Evolutionary conservation across 2,888 invertebrate genomes (phyloP).

Genomic region (Coecobrya sp.): DNA sequence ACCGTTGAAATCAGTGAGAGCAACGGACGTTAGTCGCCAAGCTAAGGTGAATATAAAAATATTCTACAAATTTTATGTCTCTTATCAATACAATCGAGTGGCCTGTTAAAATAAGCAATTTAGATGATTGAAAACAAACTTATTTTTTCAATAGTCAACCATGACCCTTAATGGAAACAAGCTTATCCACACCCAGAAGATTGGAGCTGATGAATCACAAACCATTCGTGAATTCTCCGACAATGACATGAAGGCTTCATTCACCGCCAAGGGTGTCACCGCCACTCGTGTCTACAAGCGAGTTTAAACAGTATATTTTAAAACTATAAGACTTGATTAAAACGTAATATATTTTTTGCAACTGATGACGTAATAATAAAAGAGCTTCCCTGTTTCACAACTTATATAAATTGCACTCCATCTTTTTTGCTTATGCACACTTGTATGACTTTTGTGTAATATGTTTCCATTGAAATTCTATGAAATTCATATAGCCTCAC

Average conservation of each 20-base stretch:
- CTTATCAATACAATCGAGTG: not conserved
- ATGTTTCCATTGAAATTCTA: too few relatives aligned
- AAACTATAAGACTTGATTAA: conserved; percentile 33
- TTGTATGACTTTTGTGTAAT: too few relatives aligned
- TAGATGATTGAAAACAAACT: not conserved
- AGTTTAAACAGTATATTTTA: conserved; percentile 44
- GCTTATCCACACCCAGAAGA: conserved; percentile 88
- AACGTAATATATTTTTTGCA: not conserved
- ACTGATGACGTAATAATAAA: not conserved
- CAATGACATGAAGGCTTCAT: conserved; percentile 81
- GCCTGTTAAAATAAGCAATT: too few relatives aligned
- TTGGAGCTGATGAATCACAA: conserved; percentile 86
- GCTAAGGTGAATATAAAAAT: conserved; percentile 72
- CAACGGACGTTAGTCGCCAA: conserved; percentile 78
- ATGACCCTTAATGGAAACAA: conserved; percentile 88
- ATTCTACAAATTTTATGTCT: not conserved
- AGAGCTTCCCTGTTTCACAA: conserved; percentile 27
- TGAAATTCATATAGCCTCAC: too few relatives aligned
- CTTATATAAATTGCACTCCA: not conserved
- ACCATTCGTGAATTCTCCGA: conserved; percentile 80
- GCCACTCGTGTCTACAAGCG: conserved; percentile 81
- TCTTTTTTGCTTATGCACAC: not conserved
- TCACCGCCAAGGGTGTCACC: conserved; percentile 80
- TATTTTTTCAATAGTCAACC: conserved; percentile 82
- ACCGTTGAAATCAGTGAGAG: conserved; percentile 82